Conservation (phyloP, 2,888 invertebrate species). For the Camponotus fellah region DNA sequence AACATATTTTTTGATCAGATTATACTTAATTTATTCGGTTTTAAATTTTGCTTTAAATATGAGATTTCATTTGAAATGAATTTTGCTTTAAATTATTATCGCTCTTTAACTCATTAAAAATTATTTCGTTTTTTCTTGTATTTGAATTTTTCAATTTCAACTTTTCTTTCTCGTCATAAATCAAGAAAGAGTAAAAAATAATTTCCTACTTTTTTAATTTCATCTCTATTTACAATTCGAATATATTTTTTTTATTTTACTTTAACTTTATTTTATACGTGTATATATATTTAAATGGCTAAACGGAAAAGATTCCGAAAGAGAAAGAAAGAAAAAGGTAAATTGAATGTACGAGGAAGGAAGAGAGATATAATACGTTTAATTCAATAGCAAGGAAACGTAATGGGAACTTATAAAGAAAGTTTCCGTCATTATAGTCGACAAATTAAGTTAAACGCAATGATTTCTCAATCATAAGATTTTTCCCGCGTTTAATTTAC, state of each 20-base stretch:
- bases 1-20: neutral
- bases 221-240: neutral
- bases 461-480: neutral
- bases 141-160: neutral
- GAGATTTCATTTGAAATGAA: neutral
- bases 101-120: neutral
- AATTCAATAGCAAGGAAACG: neutral
- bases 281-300: neutral
- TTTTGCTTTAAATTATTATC: neutral
- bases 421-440: neutral
- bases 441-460: neutral
- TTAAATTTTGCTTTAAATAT: slow-evolving; percentile 1
- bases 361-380: slow-evolving; percentile 14
- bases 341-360: neutral
- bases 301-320: neutral
- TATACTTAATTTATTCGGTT: neutral
- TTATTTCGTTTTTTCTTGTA: neutral
- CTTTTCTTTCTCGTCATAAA: neutral
- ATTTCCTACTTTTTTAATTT: neutral
- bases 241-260: neutral
- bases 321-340: slow-evolving; percentile 5
- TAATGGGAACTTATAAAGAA: slow-evolving; percentile 1
- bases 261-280: neutral
- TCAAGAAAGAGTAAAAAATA: neutral
- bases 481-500: neutral